Percentiles rank a stretch among this genome's conserved stretches.
Conservation (phyloP, 2,797 vertebrate genomes). For the Pygocentrus nattereri region DNA sequence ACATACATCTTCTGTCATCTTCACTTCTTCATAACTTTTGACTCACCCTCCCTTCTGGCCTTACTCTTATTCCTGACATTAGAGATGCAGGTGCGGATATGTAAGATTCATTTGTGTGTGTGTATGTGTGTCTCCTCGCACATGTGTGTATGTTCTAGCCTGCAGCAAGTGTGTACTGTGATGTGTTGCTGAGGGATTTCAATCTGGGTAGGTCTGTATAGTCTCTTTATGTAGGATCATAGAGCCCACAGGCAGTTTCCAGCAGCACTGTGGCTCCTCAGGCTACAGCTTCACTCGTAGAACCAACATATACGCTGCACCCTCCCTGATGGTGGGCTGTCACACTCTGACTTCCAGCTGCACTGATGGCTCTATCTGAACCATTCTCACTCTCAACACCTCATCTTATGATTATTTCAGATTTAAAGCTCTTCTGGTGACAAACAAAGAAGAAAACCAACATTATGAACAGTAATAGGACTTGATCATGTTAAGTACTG, state of each 20-base stretch:
- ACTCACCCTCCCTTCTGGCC: not conserved
- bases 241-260: constrained; percentile 13
- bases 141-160: constrained; percentile 13
- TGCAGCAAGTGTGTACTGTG: constrained; percentile 22
- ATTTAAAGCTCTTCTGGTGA: not conserved
- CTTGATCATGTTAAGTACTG: not conserved
- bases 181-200: constrained; percentile 2
- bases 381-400: not conserved
- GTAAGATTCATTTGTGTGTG: constrained; percentile 28
- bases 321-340: not conserved
- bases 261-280: constrained; percentile 11
- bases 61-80: not conserved
- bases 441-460: not conserved
- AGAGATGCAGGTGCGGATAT: not conserved
- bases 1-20: not conserved
- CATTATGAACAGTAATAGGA: not conserved
- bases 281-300: constrained; percentile 22
- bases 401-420: not conserved
- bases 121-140: not conserved
- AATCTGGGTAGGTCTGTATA: not conserved
- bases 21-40: not conserved
- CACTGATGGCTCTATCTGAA: not conserved
- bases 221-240: not conserved
- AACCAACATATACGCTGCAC: not conserved
- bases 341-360: not conserved